phyloP scores from a whole-genome alignment of 2,888 invertebrate genomes.

The Hemicrepidius hirtus region DNA sequence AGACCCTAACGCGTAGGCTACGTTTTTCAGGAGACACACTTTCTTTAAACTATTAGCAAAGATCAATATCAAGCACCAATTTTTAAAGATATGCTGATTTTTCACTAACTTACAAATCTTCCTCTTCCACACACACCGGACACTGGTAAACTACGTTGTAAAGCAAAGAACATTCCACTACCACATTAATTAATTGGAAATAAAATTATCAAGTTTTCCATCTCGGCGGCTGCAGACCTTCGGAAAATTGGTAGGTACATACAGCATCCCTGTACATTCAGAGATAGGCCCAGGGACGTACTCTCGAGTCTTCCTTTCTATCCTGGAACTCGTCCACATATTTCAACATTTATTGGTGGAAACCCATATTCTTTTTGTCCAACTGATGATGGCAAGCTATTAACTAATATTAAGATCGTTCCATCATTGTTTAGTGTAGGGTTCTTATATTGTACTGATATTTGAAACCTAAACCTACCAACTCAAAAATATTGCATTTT shows the following conservation, averaged over 20 bases:
- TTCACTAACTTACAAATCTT: not conserved
- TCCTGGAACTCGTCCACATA: too few species aligned
- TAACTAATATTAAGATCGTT: too few species aligned
- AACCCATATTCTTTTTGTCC: too few species aligned
- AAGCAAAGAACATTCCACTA: conserved; percentile 46
- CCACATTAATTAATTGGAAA: conserved; percentile 58
- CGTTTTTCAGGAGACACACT: conserved; percentile 24
- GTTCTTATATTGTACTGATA: too few species aligned
- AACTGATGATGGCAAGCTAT: too few species aligned
- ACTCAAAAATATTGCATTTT: too few species aligned
- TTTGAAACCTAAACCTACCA: too few species aligned
- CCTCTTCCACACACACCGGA: conserved; percentile 28
- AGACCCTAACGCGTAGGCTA: conserved; percentile 19
- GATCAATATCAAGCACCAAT: conserved; percentile 44
- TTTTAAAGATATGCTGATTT: conserved; percentile 8
- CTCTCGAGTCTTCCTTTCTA: conserved; percentile 6
- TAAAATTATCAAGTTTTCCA: conserved; percentile 65
- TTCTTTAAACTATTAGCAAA: conserved; percentile 45
- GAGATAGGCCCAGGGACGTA: conserved; percentile 54
- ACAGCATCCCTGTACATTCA: conserved; percentile 64
- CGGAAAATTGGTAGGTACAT: conserved; percentile 66
- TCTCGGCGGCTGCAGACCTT: conserved; percentile 67
- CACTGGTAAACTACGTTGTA: conserved; percentile 24
- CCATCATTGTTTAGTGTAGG: too few species aligned
- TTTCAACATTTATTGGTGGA: not conserved